These are phyloP conservation scores for Zeugodacus cucurbitae DNA, from an alignment of 1,140 invertebrate genomes.

Conservation along the genomic window DNA sequence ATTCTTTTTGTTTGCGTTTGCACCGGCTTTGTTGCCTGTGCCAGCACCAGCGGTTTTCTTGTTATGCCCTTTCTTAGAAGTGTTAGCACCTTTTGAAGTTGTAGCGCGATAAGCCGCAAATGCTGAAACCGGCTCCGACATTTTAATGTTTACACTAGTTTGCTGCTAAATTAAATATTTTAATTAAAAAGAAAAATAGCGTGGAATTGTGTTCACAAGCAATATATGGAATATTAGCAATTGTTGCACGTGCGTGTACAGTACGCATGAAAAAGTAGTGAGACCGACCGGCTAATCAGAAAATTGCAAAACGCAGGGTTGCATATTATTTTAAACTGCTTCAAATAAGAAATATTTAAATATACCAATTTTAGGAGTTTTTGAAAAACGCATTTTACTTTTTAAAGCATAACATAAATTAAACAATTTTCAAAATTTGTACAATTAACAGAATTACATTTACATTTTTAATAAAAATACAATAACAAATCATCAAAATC, in stretches of 20 bases:
- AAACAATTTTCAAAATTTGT: not conserved
- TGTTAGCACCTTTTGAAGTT: not conserved
- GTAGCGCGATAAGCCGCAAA: not conserved
- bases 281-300: not conserved
- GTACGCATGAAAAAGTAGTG: not conserved
- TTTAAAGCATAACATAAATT: not conserved
- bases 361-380: no score
- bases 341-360: not conserved
- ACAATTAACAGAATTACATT: not conserved
- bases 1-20: not conserved
- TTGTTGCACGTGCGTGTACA: not conserved
- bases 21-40: not conserved
- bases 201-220: not conserved
- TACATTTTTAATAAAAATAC: not conserved
- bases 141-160: not conserved
- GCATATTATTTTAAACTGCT: not conserved
- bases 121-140: conserved; percentile 10
- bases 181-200: not conserved
- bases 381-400: not conserved
- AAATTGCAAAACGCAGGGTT: not conserved
- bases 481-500: not conserved
- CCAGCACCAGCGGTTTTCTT: not conserved
- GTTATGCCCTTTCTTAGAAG: not conserved
- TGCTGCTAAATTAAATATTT: not conserved
- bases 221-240: not conserved